These are phyloP conservation scores for Eudasyphora cyanicolor DNA, from an alignment of 2,888 invertebrate species.

Conservation along the genomic window DNA sequence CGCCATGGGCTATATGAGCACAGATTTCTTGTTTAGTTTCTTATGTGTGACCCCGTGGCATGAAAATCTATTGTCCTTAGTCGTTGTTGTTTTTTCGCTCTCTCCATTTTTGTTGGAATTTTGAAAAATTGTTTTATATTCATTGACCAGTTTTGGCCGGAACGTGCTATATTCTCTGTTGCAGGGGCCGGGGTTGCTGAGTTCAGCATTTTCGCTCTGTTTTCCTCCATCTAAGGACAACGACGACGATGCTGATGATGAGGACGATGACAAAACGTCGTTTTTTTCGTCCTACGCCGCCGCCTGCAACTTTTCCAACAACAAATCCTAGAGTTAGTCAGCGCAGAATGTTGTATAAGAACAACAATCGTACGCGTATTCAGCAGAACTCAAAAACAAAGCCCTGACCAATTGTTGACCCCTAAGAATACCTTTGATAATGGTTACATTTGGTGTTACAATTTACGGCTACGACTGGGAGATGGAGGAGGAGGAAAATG, in stretches of 20 bases:
- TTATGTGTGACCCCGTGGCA: conserved; percentile 69
- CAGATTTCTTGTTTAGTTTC: conserved; percentile 62
- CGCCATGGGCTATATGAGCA: neutral
- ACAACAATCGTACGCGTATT: too few species aligned
- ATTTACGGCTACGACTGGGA: conserved; percentile 45
- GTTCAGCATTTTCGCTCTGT: neutral
- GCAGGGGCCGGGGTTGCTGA: conserved; percentile 44
- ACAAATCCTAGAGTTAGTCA: neutral
- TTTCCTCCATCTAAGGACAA: conserved; percentile 20
- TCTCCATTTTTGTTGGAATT: neutral
- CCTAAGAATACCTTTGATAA: conserved; percentile 65
- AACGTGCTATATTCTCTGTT: conserved; percentile 55
- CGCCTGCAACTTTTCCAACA: conserved; percentile 40
- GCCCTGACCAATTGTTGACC: conserved; percentile 68
- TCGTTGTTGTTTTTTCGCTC: conserved; percentile 14
- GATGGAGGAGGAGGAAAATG: neutral
- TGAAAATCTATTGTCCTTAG: conserved; percentile 4
- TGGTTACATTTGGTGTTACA: conserved; percentile 56
- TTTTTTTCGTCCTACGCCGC: too few species aligned
- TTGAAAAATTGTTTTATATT: conserved; percentile 62
- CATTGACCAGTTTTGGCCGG: conserved; percentile 50
- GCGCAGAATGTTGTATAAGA: neutral
- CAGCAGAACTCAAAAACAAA: conserved; percentile 24
- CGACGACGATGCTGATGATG: conserved; percentile 34
- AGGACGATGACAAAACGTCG: conserved; percentile 43